These are phyloP conservation scores for Alfaro cultratus DNA, from an alignment of 2,797 vertebrate genomes.

Conservation along the genomic window DNA sequence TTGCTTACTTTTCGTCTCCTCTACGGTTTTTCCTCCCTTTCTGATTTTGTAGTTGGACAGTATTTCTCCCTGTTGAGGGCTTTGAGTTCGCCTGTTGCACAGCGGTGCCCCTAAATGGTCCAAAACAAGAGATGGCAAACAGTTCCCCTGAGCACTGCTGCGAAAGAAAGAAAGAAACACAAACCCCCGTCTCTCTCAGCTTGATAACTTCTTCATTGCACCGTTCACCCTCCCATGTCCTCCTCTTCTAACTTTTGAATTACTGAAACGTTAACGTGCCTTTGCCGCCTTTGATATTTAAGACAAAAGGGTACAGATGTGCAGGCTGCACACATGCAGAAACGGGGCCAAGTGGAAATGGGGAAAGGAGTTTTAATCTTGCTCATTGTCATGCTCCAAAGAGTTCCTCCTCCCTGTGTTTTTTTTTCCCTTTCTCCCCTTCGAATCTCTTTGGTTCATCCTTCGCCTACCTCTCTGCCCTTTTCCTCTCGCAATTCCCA, in stretches of 20 bases:
- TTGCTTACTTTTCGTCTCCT: constrained; percentile 11
- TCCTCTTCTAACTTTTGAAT: constrained; percentile 91
- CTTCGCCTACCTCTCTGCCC: constrained; percentile 76
- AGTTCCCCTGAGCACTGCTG: constrained; percentile 70
- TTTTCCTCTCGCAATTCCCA: constrained; percentile 64
- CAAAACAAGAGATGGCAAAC: constrained; percentile 78
- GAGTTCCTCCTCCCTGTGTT: constrained; percentile 78
- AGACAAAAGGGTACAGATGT: constrained; percentile 93
- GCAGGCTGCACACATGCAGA: constrained; percentile 66
- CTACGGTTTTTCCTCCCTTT: constrained; percentile 54
- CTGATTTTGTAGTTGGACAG: constrained; percentile 62
- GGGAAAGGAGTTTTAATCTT: constrained; percentile 82
- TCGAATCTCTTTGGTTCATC: constrained; percentile 75
- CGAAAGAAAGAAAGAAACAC: constrained; percentile 68
- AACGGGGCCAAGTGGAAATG: constrained; percentile 84
- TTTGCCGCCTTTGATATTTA: constrained; percentile 97
- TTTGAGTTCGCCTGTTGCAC: constrained; percentile 88
- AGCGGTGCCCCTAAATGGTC: constrained; percentile 75
- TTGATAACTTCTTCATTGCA: constrained; percentile 85
- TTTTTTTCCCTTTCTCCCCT: constrained; percentile 17
- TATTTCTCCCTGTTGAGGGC: constrained; percentile 81
- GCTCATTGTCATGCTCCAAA: constrained; percentile 86
- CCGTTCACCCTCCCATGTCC: constrained; percentile 84
- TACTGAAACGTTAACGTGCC: constrained; percentile 97
- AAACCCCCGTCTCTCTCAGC: constrained; percentile 69